phyloP scores from a whole-genome alignment of 37 sponge, comb jelly and placozoan species.

The Spongia lamella region DNA sequence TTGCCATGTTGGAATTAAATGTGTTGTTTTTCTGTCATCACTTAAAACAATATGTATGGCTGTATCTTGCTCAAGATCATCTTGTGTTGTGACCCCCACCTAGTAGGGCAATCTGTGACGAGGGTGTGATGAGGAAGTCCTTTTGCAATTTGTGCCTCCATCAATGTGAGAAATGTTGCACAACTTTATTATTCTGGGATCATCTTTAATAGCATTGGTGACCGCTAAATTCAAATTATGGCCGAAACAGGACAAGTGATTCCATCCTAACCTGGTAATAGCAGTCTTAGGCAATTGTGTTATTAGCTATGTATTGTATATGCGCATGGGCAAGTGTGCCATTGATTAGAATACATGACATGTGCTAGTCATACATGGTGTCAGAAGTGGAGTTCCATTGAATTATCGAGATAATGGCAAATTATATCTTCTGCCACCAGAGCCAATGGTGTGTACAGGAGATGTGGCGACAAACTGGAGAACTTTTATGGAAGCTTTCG shows the following conservation, averaged over 20 bases:
- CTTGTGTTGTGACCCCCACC: constrained; percentile 34
- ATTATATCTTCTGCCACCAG: too few species aligned
- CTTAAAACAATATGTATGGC: constrained; percentile 32
- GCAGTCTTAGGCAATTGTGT: too few species aligned
- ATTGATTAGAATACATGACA: too few species aligned
- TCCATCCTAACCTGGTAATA: constrained; percentile 6
- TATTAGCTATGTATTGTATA: too few species aligned
- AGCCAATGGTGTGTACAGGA: too few species aligned
- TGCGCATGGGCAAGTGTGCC: too few species aligned
- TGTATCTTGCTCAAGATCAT: constrained; percentile 39
- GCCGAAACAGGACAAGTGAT: constrained; percentile 30
- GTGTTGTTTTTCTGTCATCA: constrained; percentile 35
- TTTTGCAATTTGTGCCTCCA: constrained; percentile 15
- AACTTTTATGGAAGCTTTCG: too few species aligned
- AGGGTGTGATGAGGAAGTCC: not conserved
- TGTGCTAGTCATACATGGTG: too few species aligned
- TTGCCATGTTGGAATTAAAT: constrained; percentile 40
- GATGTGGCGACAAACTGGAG: too few species aligned
- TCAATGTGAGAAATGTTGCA: constrained; percentile 24
- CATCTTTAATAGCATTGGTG: constrained; percentile 15
- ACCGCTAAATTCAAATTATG: constrained; percentile 32
- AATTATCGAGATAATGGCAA: too few species aligned
- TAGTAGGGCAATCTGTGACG: constrained; percentile 18
- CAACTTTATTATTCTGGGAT: constrained; percentile 14
- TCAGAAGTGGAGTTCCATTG: too few species aligned